Percentiles rank a stretch among this genome's conserved stretches.
Conservation (phyloP, 2,113 vertebrate species). For the Oxyruncus cristatus region DNA sequence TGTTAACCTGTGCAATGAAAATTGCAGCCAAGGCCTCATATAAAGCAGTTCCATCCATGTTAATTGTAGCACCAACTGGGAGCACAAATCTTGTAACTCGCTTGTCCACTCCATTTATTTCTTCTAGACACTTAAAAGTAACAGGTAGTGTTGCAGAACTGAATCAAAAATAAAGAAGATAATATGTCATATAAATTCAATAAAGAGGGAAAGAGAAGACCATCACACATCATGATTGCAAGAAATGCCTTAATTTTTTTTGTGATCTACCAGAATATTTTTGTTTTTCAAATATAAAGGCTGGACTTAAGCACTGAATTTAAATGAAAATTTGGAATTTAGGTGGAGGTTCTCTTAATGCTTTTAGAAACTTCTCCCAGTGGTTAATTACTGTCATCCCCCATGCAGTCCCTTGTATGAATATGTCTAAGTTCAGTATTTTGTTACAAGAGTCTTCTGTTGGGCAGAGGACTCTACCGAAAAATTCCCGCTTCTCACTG, state of each 20-base stretch:
- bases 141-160: slow-evolving; percentile 95
- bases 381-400: not conserved
- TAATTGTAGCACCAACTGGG: slow-evolving; percentile 93
- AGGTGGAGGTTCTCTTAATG: not conserved
- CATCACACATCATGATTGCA: accelerated
- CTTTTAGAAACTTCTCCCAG: not conserved
- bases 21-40: slow-evolving; percentile 96
- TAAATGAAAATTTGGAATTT: not conserved
- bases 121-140: slow-evolving; percentile 95
- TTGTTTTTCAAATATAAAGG: not conserved
- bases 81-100: slow-evolving; percentile 93
- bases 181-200: not conserved
- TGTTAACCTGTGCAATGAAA: slow-evolving; percentile 96
- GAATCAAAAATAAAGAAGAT: not conserved
- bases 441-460: not conserved
- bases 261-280: not conserved
- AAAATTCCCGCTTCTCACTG: accelerated
- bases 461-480: not conserved
- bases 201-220: not conserved
- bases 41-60: slow-evolving; percentile 95
- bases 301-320: not conserved
- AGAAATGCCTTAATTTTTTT: not conserved
- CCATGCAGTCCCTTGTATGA: not conserved
- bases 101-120: slow-evolving; percentile 93
- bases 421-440: not conserved